These are phyloP conservation scores for Holothuria glaberrima DNA, from an alignment of 35 echinoderm and acorn worm genomes.

Conservation along the genomic window DNA sequence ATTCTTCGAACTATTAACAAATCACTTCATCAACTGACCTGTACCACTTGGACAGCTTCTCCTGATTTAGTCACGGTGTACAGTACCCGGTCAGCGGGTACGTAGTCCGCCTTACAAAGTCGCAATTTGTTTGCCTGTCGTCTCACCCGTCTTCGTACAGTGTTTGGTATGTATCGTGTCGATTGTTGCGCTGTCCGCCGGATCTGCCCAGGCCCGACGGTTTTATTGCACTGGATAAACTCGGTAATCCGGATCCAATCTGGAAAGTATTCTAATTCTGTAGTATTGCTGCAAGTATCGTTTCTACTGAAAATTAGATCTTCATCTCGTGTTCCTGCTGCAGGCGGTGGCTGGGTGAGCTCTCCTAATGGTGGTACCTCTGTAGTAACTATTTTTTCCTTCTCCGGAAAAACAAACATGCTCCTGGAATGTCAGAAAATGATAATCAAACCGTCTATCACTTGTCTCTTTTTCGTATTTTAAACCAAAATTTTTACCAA, in stretches of 20 bases:
- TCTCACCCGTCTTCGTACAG: not conserved
- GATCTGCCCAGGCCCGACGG: not conserved
- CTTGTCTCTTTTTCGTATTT: too few relatives aligned
- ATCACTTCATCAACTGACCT: not conserved
- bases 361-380: not conserved
- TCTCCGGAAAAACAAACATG: slow-evolving; percentile 44
- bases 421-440: not conserved
- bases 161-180: not conserved
- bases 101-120: slow-evolving; percentile 16
- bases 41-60: slow-evolving; percentile 24
- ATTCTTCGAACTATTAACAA: too few relatives aligned
- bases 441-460: too few relatives aligned
- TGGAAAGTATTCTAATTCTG: not conserved
- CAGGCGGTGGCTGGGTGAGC: not conserved
- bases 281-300: slow-evolving; percentile 27
- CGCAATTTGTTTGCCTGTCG: not conserved
- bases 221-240: slow-evolving; percentile 2
- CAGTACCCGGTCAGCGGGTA: slow-evolving; percentile 15
- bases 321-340: not conserved
- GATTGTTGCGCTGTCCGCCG: not conserved
- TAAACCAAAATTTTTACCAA: too few relatives aligned
- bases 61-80: slow-evolving; percentile 19
- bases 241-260: slow-evolving; percentile 8
- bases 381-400: not conserved
- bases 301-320: not conserved